phyloP scores from a whole-genome alignment of 2,888 invertebrate species.

The Hypselothyrea guttata region DNA sequence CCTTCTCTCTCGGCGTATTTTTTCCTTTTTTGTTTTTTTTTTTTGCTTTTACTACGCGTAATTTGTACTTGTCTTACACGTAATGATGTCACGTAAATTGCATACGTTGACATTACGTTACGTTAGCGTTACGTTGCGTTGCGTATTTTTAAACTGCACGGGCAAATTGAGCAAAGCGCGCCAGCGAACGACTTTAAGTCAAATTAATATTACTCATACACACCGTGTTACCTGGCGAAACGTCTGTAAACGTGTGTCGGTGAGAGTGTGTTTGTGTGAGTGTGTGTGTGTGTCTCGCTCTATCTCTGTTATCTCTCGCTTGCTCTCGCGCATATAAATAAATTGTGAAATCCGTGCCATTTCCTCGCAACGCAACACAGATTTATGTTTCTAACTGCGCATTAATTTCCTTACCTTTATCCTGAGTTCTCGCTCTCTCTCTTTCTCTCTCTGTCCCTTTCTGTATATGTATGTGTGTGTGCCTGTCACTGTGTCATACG shows the following conservation, averaged over 20 bases:
- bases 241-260: too few relatives aligned
- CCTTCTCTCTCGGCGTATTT: constrained; percentile 2
- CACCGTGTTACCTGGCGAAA: constrained; percentile 31
- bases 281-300: not conserved
- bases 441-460: not conserved
- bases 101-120: constrained; percentile 70
- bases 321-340: constrained; percentile 45
- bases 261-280: constrained; percentile 7
- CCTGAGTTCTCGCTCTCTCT: constrained; percentile 36
- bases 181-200: constrained; percentile 63
- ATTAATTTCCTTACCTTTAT: constrained; percentile 77
- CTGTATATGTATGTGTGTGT: constrained; percentile 26
- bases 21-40: constrained; percentile 8
- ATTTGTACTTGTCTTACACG: constrained; percentile 79
- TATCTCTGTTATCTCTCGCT: not conserved
- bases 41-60: constrained; percentile 51
- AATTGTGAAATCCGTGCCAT: constrained; percentile 69
- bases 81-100: constrained; percentile 80
- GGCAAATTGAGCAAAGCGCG: constrained; percentile 46
- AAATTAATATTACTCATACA: constrained; percentile 75
- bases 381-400: constrained; percentile 76
- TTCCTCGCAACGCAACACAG: constrained; percentile 63
- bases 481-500: constrained; percentile 59
- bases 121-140: too few relatives aligned
- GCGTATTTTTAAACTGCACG: constrained; percentile 54